Conservation (phyloP, 2,888 invertebrate species). For the Heliothis peltigera region DNA sequence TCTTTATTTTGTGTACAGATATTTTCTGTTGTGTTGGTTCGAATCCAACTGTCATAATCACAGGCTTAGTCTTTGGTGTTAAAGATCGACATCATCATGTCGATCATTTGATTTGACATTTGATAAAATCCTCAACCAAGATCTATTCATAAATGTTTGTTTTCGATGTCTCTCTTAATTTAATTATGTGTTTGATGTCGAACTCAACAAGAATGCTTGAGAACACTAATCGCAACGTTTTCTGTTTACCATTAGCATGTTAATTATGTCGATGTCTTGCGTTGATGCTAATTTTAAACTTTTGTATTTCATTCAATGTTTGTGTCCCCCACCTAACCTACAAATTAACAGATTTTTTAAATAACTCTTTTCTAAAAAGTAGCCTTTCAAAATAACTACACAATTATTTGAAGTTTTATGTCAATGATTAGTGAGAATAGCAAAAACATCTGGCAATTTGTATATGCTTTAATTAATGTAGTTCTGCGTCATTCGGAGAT, state of each 20-base stretch:
- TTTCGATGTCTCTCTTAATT: constrained; percentile 29
- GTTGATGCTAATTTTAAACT: constrained; percentile 60
- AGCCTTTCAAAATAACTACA: not conserved
- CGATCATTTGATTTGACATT: not conserved
- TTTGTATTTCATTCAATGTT: constrained; percentile 54
- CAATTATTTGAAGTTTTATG: not conserved
- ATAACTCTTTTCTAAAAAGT: not conserved
- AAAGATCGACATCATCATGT: not conserved
- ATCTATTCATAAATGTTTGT: constrained; percentile 20
- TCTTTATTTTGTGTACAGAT: not conserved
- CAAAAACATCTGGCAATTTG: constrained; percentile 57
- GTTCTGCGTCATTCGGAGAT: constrained; percentile 61
- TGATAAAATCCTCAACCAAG: constrained; percentile 1
- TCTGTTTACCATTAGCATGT: constrained; percentile 71
- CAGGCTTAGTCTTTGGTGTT: not conserved
- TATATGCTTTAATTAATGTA: constrained; percentile 55
- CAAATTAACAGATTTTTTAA: constrained; percentile 50
- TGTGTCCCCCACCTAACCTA: constrained; percentile 44
- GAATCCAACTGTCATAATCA: not conserved
- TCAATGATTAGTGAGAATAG: not conserved
- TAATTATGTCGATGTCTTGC: constrained; percentile 66
- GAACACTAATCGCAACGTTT: constrained; percentile 61
- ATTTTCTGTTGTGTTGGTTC: constrained; percentile 10
- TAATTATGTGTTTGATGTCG: constrained; percentile 54
- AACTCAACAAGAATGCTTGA: constrained; percentile 59